Conservation (phyloP, 2,113 vertebrate species). For the Verasper variegatus region DNA sequence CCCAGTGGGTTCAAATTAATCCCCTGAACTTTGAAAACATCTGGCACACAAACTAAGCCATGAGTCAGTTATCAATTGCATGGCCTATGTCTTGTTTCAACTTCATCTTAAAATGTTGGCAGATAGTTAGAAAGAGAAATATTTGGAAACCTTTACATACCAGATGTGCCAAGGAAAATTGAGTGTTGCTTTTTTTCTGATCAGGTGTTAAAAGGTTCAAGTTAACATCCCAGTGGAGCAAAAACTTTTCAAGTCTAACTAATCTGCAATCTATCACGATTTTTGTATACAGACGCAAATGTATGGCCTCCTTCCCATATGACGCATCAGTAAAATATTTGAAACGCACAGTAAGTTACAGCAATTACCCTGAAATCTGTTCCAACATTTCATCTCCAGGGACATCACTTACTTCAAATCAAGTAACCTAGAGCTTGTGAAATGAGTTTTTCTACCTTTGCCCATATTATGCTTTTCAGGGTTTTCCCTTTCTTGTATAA, state of each 20-base stretch:
- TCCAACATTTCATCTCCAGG: conserved; percentile 3
- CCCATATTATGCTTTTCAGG: conserved; percentile 4
- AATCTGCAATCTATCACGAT: not conserved
- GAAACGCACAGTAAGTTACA: not conserved
- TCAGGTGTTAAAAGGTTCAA: not conserved
- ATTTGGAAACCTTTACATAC: not conserved
- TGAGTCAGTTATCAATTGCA: not conserved
- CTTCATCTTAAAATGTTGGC: not conserved
- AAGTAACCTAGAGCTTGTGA: conserved; percentile 4
- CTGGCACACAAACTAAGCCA: not conserved
- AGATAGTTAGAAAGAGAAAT: not conserved
- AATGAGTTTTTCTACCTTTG: conserved; percentile 1
- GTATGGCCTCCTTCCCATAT: not conserved
- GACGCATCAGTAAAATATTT: not conserved
- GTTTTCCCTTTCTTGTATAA: not conserved
- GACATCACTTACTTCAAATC: not conserved
- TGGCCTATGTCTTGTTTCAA: not conserved
- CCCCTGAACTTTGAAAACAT: not conserved
- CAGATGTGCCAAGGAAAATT: not conserved
- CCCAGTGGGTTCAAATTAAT: not conserved
- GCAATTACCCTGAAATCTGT: not conserved
- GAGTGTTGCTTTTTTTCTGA: not conserved
- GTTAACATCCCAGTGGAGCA: not conserved
- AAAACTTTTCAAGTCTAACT: not conserved
- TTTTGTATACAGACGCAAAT: not conserved